Percentiles rank a stretch among this genome's conserved stretches.
Conservation (phyloP, 2,888 invertebrate genomes). For the Orchesella flavescens region DNA sequence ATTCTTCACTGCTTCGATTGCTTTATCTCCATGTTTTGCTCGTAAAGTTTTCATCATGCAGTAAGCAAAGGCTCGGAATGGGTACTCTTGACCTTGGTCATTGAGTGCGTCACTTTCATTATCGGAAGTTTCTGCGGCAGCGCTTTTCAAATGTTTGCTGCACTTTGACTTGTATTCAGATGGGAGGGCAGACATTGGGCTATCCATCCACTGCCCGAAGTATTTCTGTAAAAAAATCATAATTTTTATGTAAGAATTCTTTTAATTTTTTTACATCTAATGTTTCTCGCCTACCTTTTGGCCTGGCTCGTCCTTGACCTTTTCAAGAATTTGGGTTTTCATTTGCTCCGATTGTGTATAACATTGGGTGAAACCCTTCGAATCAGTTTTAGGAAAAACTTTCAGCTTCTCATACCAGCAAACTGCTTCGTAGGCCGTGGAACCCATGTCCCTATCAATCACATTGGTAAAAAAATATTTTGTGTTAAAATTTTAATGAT, state of each 20-base stretch:
- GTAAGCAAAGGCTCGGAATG: slow-evolving; percentile 26
- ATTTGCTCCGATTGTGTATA: background rate
- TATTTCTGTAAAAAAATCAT: no score
- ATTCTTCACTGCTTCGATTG: slow-evolving; percentile 4
- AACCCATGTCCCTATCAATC: slow-evolving; percentile 16
- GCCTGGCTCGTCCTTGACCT: background rate
- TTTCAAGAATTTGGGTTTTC: background rate
- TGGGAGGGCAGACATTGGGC: background rate
- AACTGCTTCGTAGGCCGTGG: background rate
- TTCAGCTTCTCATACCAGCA: slow-evolving; percentile 32
- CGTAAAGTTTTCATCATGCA: background rate
- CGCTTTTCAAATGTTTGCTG: background rate
- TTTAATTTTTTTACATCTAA: no score
- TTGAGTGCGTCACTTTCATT: slow-evolving; percentile 25
- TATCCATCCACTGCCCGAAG: background rate
- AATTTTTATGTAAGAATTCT: no score
- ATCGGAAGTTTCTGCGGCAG: background rate
- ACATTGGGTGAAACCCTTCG: background rate
- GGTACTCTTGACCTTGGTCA: background rate
- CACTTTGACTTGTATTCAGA: background rate
- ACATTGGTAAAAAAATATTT: background rate
- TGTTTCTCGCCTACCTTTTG: no score
- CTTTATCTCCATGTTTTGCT: background rate
- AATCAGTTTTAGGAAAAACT: slow-evolving; percentile 1
- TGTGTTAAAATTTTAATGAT: no score